phyloP scores from a whole-genome alignment of 2,888 invertebrate genomes.

The Cistogaster globosa region DNA sequence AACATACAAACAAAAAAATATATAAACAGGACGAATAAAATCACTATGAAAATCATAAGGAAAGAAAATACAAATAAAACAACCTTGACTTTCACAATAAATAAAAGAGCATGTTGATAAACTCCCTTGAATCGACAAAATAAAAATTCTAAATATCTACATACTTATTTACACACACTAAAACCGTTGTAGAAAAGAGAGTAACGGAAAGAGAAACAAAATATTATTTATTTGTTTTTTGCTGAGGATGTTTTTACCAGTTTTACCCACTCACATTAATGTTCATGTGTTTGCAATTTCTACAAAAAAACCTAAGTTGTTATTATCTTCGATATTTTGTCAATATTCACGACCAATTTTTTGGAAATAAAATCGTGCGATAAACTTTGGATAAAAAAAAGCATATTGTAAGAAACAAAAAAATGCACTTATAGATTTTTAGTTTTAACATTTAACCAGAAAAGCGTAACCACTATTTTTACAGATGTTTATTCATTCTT shows the following conservation, averaged over 20 bases:
- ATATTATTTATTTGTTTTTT: not conserved
- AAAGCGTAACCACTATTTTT: too few relatives aligned
- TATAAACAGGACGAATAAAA: constrained; percentile 8
- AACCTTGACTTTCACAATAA: constrained; percentile 73
- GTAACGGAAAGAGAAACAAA: constrained; percentile 25
- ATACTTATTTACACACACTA: not conserved
- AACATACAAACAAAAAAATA: too few relatives aligned
- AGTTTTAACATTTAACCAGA: too few relatives aligned
- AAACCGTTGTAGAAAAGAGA: constrained; percentile 7
- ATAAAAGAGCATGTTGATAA: constrained; percentile 62
- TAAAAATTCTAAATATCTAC: constrained; percentile 13
- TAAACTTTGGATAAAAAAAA: too few relatives aligned
- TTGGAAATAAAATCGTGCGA: too few relatives aligned
- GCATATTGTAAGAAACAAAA: too few relatives aligned
- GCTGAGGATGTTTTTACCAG: not conserved
- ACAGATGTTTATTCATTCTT: too few relatives aligned
- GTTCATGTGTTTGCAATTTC: too few relatives aligned
- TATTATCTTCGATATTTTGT: too few relatives aligned
- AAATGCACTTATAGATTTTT: too few relatives aligned
- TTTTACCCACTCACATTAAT: constrained; percentile 1
- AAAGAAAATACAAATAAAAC: constrained; percentile 24
- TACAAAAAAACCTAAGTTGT: too few relatives aligned
- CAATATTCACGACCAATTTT: too few relatives aligned
- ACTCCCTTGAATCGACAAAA: constrained; percentile 68
- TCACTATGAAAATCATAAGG: constrained; percentile 36